Conservation (phyloP, 2,888 invertebrate species). For the Cecidostiba fungosa region DNA sequence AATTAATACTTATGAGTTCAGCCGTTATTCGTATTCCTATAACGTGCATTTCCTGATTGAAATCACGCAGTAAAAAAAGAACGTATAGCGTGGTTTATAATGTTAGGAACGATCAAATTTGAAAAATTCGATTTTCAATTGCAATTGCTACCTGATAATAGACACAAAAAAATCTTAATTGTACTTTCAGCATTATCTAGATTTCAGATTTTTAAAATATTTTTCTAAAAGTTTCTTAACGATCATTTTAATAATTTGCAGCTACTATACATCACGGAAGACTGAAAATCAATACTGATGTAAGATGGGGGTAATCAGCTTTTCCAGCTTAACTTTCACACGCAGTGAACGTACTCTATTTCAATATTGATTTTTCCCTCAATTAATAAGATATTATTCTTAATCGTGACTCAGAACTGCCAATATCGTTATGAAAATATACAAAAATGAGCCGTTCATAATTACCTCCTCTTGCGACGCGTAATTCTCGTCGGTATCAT, state of each 20-base stretch:
- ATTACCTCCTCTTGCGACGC: constrained; percentile 90
- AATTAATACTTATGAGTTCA: constrained; percentile 32
- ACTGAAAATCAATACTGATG: constrained; percentile 8
- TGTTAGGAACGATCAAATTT: neutral
- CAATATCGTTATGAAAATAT: neutral
- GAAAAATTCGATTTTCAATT: neutral
- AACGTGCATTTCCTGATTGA: constrained; percentile 20
- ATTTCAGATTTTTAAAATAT: neutral
- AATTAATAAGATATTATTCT: neutral
- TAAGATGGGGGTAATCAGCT: neutral
- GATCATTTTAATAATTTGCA: neutral
- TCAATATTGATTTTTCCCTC: neutral
- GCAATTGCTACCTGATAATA: neutral
- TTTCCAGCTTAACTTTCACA: constrained; percentile 41
- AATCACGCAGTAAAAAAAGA: constrained; percentile 23
- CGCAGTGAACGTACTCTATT: neutral
- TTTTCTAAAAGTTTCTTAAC: neutral
- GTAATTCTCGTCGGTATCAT: constrained; percentile 86
- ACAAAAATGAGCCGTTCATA: neutral
- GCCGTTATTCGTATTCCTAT: constrained; percentile 20
- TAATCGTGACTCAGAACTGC: neutral
- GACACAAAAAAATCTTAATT: constrained; percentile 2
- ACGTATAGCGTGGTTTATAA: neutral
- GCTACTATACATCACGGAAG: constrained; percentile 9
- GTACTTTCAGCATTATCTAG: neutral